Base-by-base conservation (phyloP, 2,113 vertebrate genomes). In the Festucalex cinctus region DNA sequence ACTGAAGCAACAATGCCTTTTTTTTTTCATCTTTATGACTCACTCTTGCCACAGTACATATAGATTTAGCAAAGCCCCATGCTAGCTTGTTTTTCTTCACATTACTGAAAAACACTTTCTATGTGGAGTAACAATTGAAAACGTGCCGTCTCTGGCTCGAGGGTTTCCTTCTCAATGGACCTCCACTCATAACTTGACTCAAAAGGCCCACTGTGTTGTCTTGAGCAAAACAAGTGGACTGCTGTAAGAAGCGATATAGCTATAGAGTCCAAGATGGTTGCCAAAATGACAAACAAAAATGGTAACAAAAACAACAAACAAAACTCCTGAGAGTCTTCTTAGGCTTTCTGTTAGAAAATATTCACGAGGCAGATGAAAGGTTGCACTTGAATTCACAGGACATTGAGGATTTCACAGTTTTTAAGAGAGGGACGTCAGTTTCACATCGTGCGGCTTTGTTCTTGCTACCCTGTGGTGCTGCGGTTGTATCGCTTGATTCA, bases 231-330 rank as follows among this genome's bases (percentile, higher is more conserved):
- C 65, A 79, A 73, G 57, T 73, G n/a, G 44, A 70, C 44, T 0
- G 5, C 26, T 68, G 37, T 64, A 70, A 74, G 53, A 66, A 28
- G 49, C 66, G 39, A 77, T 54, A 14, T 26, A 60, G 39, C 20
- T 67, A 6, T 68, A 75, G 22, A 61, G 62, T 59, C 71, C 8
- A 54, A 59, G 48, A 63, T 24, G n/a, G 71, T 51, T 66, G 54
- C 70, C 57, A 53, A 70, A 78, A 70, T 36, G 7, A 46, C 56
- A 79, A 82, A 79, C 56, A 68, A 74, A n/a, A 78, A 81, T 66
- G 57, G 62, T 39, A 77, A 77, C 68, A 80, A 77, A 78, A 81
- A 79, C 67, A 85, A 71, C 76, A 83, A 66, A 13, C 41, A 9
- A 67, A 64, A 63, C 65, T 66, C 74, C 61, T 8, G 56, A 68